A percentile compares a stretch with the other conserved stretches of the same genome.
Evolutionary conservation across 64 coral and sea anemone genomes (phyloP).

Genomic region (Actinia tenebrosa): DNA sequence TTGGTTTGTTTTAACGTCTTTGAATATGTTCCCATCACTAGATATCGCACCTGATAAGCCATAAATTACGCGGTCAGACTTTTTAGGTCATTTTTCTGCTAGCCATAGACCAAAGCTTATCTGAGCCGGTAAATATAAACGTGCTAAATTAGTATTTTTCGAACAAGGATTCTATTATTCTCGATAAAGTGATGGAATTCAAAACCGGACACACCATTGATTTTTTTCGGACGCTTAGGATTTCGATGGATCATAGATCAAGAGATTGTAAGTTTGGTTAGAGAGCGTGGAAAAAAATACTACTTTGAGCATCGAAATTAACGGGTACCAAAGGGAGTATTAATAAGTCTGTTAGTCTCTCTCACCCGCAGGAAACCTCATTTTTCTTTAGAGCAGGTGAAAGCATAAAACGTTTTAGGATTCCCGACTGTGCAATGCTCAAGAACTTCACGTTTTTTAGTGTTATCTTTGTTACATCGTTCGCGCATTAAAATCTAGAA

Average conservation of each 20-base stretch:
- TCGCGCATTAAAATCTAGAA: slow-evolving; percentile 17
- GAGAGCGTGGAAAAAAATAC: background rate
- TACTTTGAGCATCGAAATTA: background rate
- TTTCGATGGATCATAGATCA: background rate
- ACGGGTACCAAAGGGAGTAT: background rate
- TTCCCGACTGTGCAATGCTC: slow-evolving; percentile 12
- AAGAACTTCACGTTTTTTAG: background rate
- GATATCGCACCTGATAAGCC: slow-evolving; percentile 17
- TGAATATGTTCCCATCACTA: background rate
- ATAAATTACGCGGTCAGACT: background rate
- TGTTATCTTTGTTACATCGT: slow-evolving; percentile 12
- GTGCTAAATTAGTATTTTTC: background rate
- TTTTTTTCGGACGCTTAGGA: background rate
- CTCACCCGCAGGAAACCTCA: background rate
- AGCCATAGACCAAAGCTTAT: background rate
- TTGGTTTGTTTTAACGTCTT: background rate
- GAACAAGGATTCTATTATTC: slow-evolving; percentile 1
- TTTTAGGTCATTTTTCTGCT: background rate
- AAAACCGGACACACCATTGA: background rate
- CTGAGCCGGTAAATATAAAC: background rate
- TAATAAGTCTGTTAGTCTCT: slow-evolving; percentile 16
- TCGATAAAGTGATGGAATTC: slow-evolving; percentile 5
- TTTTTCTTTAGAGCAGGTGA: background rate
- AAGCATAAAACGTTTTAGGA: background rate
- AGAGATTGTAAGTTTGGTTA: slow-evolving; percentile 21